Evolutionary conservation across 1,140 invertebrate species (phyloP), one percentile per base, ranked within the genome.

Genomic region (Lamellibrachia luymesi): DNA sequence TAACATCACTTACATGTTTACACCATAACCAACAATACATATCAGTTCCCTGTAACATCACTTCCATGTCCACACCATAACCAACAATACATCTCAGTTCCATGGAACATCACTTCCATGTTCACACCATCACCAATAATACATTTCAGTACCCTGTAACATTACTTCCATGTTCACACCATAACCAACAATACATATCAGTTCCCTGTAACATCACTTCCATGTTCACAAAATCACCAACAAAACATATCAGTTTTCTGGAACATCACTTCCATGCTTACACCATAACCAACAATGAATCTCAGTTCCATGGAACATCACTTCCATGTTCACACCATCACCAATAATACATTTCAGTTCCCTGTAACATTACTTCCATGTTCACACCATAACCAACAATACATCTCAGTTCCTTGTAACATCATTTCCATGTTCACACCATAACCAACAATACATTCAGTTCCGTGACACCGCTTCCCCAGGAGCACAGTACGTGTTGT

Each of bases 101-200:
- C 2, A 49, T 13, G 90, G 1, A 50, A 56, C 27, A 64, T 17
- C 92, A 93, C 49, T 50, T 93, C 7, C 25, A 92, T 22, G 25
- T n/a, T 13, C 27, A 49, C 25, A 92, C 25, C 4, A 92, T 64
- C 90, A 56, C 1, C 51, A 25, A 92, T 38, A 51, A 56, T 90
- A 38, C 38, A 38, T 38, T 38, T 38, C 93, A 94, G 93, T 50
- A 92, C 56, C 2, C 50, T 94, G 51, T 22, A 92, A 92, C 93
- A 90, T 92, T 51, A 22, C 92, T 38, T 27, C 94, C 92, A 51
- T 92, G 91, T 92, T 93, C 91, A n/a, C 93, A 91, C 5, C 80
- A 92, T 50, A 38, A 38, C 38, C 38, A 38, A 38, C 38, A 38
- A 38, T 38, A 38, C 38, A 38, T 38, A 0, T 38, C 93, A 94